Base-by-base conservation (phyloP, 30 jellyfish, hydroid and myxozoan species). In the Chironex yamaguchii region DNA sequence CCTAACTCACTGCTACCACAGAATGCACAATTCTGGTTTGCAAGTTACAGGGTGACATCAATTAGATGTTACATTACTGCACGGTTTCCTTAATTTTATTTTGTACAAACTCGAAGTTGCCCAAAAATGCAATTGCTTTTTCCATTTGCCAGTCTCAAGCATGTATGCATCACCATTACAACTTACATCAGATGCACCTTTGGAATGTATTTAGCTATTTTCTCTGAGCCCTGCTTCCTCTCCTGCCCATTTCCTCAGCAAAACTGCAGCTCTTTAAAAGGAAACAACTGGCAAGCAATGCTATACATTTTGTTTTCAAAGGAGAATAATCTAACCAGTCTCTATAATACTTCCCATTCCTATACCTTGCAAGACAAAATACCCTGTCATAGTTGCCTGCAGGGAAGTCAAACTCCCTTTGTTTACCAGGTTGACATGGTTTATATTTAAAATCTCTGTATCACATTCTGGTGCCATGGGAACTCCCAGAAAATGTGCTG, bases 21-120 rank as follows among this genome's bases (percentile, higher is more conserved):
- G 63, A 68, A 68, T 68, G 82, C 32, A 68, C 70, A 1, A 68
- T 68, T 29, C 82, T 68, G 82, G 63, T 32, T 22, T 29, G 63
- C 82, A 68, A 68, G 82, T 30, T 23, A 29, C 17, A 68, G 17
- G 1, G 70, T 26, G 62, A 68, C 82, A 68, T 68, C 70, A 0
- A 68, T 68, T 2, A 68, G 63, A 6, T 21, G 82, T 68, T 68
- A 30, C 82, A 68, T 68, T 22, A 68, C 36, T 3, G n/a, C 64
- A 14, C 26, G 64, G 36, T 68, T 68, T 68, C 36, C 22, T 54
- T 26, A 54, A 54, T 31, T 54, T 31, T 6, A 54, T 4, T 26
- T 54, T 54, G 24, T 21, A 17, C 72, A 31, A n/a, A n/a, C n/a
- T n/a, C n/a, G n/a, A n/a, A n/a, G n/a, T n/a, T n/a, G n/a, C n/a